Evolutionary conservation across 2,888 invertebrate species (phyloP).

Genomic region (Pemphredon lugubris): DNA sequence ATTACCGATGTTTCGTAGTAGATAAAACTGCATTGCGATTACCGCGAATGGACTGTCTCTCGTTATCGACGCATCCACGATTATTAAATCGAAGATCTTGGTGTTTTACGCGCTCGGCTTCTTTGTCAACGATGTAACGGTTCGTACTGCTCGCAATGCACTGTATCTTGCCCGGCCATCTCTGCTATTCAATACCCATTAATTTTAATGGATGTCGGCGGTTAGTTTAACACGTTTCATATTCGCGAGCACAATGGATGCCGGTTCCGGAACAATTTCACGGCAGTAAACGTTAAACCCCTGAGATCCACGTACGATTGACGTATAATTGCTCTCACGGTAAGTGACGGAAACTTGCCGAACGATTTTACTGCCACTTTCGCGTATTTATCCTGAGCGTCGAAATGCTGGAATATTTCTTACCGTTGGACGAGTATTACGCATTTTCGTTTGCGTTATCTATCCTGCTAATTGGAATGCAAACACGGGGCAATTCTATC

Average conservation of each 20-base stretch:
- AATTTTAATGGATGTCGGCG: slow-evolving; percentile 74
- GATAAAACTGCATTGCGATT: too few species aligned
- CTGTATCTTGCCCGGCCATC: slow-evolving; percentile 58
- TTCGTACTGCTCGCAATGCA: slow-evolving; percentile 57
- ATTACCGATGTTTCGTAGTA: too few species aligned
- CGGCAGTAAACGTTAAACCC: slow-evolving; percentile 60
- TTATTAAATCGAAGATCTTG: too few species aligned
- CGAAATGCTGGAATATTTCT: neutral
- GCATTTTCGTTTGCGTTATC: too few species aligned
- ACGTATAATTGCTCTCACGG: neutral
- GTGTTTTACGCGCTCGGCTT: slow-evolving; percentile 23
- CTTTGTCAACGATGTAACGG: slow-evolving; percentile 51
- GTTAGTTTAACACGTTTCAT: slow-evolving; percentile 72
- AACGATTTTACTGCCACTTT: neutral
- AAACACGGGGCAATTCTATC: too few species aligned
- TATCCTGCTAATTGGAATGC: too few species aligned
- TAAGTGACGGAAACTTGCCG: neutral
- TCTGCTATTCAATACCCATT: slow-evolving; percentile 75
- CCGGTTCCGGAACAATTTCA: slow-evolving; percentile 63
- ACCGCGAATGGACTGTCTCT: too few species aligned
- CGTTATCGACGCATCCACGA: too few species aligned
- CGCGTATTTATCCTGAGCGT: neutral
- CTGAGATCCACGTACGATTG: slow-evolving; percentile 49
- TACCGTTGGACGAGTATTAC: too few species aligned
- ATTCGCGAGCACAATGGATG: slow-evolving; percentile 64